phyloP scores from a whole-genome alignment of 2,113 vertebrate species.

The Gasterosteus nipponicus region DNA sequence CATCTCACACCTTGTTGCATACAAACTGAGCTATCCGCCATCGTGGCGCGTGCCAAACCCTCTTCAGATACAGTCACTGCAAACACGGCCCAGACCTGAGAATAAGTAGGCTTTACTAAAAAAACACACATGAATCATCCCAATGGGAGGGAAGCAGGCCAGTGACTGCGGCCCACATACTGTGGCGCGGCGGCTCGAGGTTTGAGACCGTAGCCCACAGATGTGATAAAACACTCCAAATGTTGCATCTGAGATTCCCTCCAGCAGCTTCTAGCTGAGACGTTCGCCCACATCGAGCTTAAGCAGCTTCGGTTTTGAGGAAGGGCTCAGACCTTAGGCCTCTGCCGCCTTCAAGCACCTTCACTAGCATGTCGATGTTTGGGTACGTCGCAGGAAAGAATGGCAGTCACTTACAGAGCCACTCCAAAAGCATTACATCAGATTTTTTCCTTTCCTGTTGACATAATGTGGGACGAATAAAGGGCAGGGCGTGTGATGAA shows the following conservation, averaged over 20 bases:
- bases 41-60: constrained; percentile 27
- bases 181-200: constrained; percentile 31
- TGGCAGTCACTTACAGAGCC: constrained; percentile 41
- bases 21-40: constrained; percentile 38
- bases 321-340: constrained; percentile 1
- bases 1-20: constrained; percentile 35
- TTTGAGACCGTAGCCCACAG: constrained; percentile 34
- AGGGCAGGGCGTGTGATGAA: constrained; percentile 34
- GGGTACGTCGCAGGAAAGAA: constrained; percentile 60
- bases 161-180: constrained; percentile 26
- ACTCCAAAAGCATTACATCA: constrained; percentile 68
- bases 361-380: constrained; percentile 46
- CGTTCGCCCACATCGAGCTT: background rate
- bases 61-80: constrained; percentile 42
- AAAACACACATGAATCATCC: constrained; percentile 49
- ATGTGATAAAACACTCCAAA: constrained; percentile 40
- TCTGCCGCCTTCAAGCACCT: constrained; percentile 22
- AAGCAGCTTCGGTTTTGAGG: constrained; percentile 4
- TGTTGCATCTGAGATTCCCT: constrained; percentile 7
- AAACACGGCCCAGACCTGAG: constrained; percentile 37
- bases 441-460: constrained; percentile 64
- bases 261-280: constrained; percentile 2
- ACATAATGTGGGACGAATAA: constrained; percentile 57
- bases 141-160: constrained; percentile 35
- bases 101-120: constrained; percentile 44